Evolutionary conservation across 2,113 vertebrate species (phyloP).

Genomic region (Eptesicus fuscus): DNA sequence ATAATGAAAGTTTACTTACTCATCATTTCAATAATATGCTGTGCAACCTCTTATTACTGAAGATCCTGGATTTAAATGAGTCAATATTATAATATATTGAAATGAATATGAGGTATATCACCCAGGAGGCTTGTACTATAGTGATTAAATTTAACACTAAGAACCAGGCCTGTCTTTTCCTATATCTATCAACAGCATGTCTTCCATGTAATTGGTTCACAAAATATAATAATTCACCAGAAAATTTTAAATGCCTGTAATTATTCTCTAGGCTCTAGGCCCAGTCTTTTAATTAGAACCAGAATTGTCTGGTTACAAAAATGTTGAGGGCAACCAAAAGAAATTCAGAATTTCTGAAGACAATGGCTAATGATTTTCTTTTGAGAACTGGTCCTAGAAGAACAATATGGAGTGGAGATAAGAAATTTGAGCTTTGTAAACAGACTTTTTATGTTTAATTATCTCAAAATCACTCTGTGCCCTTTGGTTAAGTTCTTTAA

Average conservation of each 20-base stretch:
- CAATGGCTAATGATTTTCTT: neutral
- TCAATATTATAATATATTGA: conserved; percentile 47
- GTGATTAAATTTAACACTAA: conserved; percentile 59
- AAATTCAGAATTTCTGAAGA: conserved; percentile 21
- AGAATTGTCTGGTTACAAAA: conserved; percentile 42
- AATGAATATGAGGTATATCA: neutral
- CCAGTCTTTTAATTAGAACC: conserved; percentile 42
- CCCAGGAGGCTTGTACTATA: neutral
- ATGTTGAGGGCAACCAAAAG: conserved; percentile 9
- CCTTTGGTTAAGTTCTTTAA: neutral
- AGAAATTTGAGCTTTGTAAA: neutral
- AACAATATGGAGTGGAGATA: neutral
- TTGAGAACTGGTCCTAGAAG: neutral
- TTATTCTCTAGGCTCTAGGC: conserved; percentile 38
- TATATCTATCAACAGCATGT: conserved; percentile 46
- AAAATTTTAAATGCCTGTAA: conserved; percentile 49
- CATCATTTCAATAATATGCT: neutral
- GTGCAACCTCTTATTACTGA: neutral
- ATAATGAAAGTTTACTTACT: neutral
- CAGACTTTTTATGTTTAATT: neutral
- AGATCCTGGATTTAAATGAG: conserved; percentile 5
- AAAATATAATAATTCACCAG: conserved; percentile 58
- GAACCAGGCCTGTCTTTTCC: conserved; percentile 39
- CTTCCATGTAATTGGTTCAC: conserved; percentile 38
- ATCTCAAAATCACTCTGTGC: neutral